These are phyloP conservation scores for Crypturellus tataupa DNA, from an alignment of 2,797 vertebrate genomes.

Conservation along the genomic window DNA sequence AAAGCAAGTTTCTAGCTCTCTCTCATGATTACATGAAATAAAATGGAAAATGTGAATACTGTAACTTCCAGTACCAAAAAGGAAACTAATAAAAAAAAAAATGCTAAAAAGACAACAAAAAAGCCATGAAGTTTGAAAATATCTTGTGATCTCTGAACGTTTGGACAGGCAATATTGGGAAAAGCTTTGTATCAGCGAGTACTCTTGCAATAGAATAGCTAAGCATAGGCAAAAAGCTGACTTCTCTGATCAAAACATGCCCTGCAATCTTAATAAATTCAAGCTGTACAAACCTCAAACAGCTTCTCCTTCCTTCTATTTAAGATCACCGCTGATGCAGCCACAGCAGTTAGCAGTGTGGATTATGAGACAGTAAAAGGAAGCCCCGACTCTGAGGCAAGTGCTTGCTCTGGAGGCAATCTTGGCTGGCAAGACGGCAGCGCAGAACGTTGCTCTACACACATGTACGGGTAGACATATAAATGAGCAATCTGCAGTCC, in stretches of 20 bases:
- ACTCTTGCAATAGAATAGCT: background rate
- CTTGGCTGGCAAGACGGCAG: background rate
- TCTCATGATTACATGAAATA: background rate
- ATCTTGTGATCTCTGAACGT: background rate
- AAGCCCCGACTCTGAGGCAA: background rate
- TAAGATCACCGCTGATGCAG: background rate
- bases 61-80: slow-evolving; percentile 8
- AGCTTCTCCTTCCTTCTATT: background rate
- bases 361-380: accelerated
- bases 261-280: background rate
- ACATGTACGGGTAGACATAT: background rate
- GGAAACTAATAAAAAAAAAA: slow-evolving; percentile 23
- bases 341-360: background rate
- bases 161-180: background rate
- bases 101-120: background rate
- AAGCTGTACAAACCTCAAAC: background rate
- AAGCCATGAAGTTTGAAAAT: background rate
- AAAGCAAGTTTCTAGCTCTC: slow-evolving; percentile 1
- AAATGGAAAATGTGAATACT: slow-evolving; percentile 13
- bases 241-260: background rate
- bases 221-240: background rate
- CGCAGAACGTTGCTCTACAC: background rate
- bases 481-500: background rate
- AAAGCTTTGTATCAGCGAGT: background rate
- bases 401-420: background rate